phyloP scores from a whole-genome alignment of 2,797 vertebrate genomes.

The Taenioides sp. region DNA sequence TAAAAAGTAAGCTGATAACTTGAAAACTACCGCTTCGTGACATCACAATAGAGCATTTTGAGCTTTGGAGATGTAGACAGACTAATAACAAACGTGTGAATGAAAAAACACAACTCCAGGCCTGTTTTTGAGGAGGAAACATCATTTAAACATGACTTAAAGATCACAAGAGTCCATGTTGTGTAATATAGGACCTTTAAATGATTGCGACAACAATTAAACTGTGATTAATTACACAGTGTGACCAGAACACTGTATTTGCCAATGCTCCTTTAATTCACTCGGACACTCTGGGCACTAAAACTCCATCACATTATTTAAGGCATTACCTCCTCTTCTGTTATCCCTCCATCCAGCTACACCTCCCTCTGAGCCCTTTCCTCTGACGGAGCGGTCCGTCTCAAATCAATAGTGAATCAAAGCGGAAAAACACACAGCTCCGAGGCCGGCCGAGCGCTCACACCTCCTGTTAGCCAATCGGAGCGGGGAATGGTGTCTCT shows the following conservation, averaged over 20 bases:
- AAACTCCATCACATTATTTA: constrained; percentile 6
- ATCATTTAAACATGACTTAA: too few species aligned
- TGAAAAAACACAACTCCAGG: too few species aligned
- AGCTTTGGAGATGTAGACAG: too few species aligned
- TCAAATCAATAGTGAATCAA: constrained; percentile 10
- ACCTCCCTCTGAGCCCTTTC: constrained; percentile 22
- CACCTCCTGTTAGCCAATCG: background rate
- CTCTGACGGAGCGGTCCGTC: constrained; percentile 1
- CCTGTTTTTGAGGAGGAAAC: too few species aligned
- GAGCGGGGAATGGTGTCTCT: background rate
- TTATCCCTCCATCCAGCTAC: constrained; percentile 7
- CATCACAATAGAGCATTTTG: too few species aligned
- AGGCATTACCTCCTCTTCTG: constrained; percentile 9
- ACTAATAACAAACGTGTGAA: too few species aligned
- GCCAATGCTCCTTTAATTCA: background rate
- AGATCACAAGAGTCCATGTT: too few species aligned
- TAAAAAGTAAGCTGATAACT: too few species aligned
- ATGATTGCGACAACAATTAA: too few species aligned
- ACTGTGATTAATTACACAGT: background rate
- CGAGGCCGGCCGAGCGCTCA: background rate
- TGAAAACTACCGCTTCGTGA: too few species aligned
- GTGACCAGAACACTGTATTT: background rate
- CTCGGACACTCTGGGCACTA: background rate
- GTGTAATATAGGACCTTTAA: too few species aligned
- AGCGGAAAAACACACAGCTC: constrained; percentile 8